Conservation (phyloP, 2,113 vertebrate species). For the Megatriorchis doriae region DNA sequence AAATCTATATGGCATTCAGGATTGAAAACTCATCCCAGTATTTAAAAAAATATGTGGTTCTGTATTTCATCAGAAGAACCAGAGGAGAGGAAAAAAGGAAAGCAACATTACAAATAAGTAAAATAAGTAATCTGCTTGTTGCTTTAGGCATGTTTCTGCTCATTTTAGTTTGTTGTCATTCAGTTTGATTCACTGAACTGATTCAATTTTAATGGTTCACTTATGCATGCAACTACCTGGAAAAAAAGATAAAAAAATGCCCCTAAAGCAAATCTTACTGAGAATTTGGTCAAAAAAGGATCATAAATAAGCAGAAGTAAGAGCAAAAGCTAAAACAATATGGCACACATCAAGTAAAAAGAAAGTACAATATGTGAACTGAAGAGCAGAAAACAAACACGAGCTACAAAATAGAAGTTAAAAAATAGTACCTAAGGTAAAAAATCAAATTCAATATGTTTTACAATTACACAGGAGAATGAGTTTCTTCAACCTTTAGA, state of each 20-base stretch:
- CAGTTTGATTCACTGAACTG: slow-evolving; percentile 67
- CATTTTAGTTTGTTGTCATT: slow-evolving; percentile 60
- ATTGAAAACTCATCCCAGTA: not conserved
- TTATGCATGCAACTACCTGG: slow-evolving; percentile 68
- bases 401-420: slow-evolving; percentile 39
- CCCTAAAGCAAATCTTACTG: slow-evolving; percentile 66
- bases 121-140: slow-evolving; percentile 49
- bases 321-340: slow-evolving; percentile 46
- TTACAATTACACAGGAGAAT: slow-evolving; percentile 51
- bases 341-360: slow-evolving; percentile 26
- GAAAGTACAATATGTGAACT: slow-evolving; percentile 33
- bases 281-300: slow-evolving; percentile 63
- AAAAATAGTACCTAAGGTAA: slow-evolving; percentile 54
- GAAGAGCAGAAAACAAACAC: slow-evolving; percentile 38
- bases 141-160: slow-evolving; percentile 38
- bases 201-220: slow-evolving; percentile 69
- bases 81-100: not conserved
- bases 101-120: slow-evolving; percentile 34
- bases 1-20: not conserved
- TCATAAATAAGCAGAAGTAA: slow-evolving; percentile 70
- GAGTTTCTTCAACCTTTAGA: slow-evolving; percentile 48
- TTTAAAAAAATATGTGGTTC: not conserved
- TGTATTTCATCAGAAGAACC: not conserved
- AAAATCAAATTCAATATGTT: slow-evolving; percentile 42
- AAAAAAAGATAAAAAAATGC: slow-evolving; percentile 64